Percentiles rank a stretch among this genome's conserved stretches.
phyloP scores from a whole-genome alignment of 1,140 invertebrate species.

The Batillaria attramentaria region DNA sequence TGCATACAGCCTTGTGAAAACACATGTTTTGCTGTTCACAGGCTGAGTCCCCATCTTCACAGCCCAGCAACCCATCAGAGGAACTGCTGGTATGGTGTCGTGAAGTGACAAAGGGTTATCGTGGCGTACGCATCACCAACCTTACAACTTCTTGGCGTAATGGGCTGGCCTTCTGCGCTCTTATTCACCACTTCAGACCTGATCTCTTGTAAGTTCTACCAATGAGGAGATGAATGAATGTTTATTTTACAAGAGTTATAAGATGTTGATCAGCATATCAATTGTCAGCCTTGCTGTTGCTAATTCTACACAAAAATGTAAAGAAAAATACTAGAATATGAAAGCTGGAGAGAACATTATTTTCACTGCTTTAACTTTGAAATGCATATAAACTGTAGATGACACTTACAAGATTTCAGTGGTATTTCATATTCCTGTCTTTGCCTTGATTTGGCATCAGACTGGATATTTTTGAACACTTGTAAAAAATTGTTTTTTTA shows the following conservation, averaged over 20 bases:
- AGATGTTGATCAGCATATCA: no score
- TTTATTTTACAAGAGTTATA: no score
- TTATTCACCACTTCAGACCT: slow-evolving; percentile 95
- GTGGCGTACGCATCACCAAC: slow-evolving; percentile 90
- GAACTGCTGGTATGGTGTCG: slow-evolving; percentile 96
- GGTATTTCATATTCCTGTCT: no score
- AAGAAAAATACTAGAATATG: no score
- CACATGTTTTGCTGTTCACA: slow-evolving; percentile 19
- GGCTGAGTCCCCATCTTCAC: slow-evolving; percentile 29
- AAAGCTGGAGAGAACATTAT: neutral
- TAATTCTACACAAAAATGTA: no score
- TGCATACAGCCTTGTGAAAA: no score
- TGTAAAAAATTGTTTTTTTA: no score
- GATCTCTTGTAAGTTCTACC: slow-evolving; percentile 83
- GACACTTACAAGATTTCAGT: no score
- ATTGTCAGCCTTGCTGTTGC: no score
- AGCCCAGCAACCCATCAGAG: slow-evolving; percentile 49
- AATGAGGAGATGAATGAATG: neutral
- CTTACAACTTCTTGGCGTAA: slow-evolving; percentile 94
- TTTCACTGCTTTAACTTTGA: no score
- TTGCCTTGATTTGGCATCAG: neutral
- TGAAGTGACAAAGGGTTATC: slow-evolving; percentile 88
- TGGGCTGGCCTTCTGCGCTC: slow-evolving; percentile 95
- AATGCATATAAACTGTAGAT: no score
- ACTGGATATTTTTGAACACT: neutral